phyloP scores from a whole-genome alignment of 2,888 invertebrate species.

The Baccha elongata region DNA sequence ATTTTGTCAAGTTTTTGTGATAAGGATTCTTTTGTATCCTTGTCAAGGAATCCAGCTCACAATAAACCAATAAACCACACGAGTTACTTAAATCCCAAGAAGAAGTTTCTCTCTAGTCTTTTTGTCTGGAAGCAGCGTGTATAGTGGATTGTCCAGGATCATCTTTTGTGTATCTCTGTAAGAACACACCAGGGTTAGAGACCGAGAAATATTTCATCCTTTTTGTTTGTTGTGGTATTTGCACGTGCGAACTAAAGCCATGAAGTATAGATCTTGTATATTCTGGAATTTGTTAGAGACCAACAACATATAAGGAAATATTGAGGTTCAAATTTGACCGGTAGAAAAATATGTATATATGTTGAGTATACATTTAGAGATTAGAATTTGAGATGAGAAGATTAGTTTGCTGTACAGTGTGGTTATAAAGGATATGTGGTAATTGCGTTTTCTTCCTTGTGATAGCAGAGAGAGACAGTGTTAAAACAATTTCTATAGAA shows the following conservation, averaged over 20 bases:
- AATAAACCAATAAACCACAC: conserved; percentile 13
- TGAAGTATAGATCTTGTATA: background rate
- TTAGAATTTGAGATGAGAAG: background rate
- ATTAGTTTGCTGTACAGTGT: background rate
- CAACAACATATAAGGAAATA: background rate
- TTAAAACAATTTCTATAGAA: background rate
- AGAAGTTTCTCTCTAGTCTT: background rate
- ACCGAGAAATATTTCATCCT: conserved; percentile 6
- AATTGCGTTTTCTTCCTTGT: background rate
- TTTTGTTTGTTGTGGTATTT: conserved; percentile 7
- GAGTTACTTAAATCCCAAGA: conserved; percentile 6
- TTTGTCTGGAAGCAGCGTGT: background rate
- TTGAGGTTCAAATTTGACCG: conserved; percentile 1
- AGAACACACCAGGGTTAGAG: background rate
- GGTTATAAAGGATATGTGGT: conserved; percentile 5
- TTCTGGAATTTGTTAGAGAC: conserved; percentile 7
- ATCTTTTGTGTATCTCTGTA: background rate
- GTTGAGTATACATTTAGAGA: background rate
- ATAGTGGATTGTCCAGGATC: conserved; percentile 18
- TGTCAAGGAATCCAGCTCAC: conserved; percentile 4
- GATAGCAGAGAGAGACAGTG: background rate
- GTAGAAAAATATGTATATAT: background rate
- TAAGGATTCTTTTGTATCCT: background rate
- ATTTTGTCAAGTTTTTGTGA: background rate
- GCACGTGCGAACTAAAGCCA: conserved; percentile 11